Evolutionary conservation across 2,888 invertebrate species (phyloP).

Genomic region (Schrankia costaestrigalis): DNA sequence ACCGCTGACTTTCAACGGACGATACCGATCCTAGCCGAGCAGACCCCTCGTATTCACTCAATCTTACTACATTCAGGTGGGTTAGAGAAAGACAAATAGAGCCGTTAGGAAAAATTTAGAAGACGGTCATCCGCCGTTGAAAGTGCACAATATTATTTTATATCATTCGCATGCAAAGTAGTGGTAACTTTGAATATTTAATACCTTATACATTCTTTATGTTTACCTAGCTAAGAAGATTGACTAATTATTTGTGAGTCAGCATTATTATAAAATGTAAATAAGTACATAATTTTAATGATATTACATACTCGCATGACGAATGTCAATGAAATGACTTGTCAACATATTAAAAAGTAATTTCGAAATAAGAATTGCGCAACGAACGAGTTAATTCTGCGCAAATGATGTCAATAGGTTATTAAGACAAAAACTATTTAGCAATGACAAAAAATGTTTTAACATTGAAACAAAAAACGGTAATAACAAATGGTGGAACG

Average conservation of each 20-base stretch:
- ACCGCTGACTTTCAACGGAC: slow-evolving; percentile 39
- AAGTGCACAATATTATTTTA: slow-evolving; percentile 10
- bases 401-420: too few species aligned
- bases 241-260: slow-evolving; percentile 11
- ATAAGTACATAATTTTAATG: too few species aligned
- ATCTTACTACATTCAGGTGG: slow-evolving; percentile 21
- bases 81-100: slow-evolving; percentile 37
- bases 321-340: too few species aligned
- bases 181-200: slow-evolving; percentile 12
- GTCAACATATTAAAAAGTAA: too few species aligned
- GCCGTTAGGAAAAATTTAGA: slow-evolving; percentile 22
- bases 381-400: slow-evolving; percentile 4
- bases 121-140: slow-evolving; percentile 18
- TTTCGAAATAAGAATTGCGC: slow-evolving; percentile 1
- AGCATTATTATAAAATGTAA: slow-evolving; percentile 9
- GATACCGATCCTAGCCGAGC: slow-evolving; percentile 50
- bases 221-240: slow-evolving; percentile 4
- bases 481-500: too few species aligned
- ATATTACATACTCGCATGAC: too few species aligned
- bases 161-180: slow-evolving; percentile 6
- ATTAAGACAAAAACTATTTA: too few species aligned
- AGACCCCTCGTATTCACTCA: slow-evolving; percentile 44
- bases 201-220: slow-evolving; percentile 10
- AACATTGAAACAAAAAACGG: too few species aligned
- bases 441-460: too few species aligned